Evolutionary conservation across 2,888 invertebrate species (phyloP), one percentile per base, ranked within the genome.

Genomic region (Junonia oenone): DNA sequence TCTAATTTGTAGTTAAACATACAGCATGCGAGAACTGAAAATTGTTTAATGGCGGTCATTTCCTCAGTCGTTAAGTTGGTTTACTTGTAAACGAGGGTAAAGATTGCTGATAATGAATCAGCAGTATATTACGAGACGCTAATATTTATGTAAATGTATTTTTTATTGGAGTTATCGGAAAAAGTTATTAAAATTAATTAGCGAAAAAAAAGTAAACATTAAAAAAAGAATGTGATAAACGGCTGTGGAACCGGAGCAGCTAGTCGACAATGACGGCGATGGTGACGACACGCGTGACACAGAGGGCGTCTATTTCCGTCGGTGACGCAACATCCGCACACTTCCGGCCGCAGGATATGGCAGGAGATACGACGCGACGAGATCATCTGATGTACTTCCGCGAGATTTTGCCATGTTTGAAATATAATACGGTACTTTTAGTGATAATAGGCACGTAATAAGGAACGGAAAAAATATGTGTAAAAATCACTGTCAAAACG

Each of bases 281-380:
- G 63, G 48, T 62, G 65, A 65, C 62, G 63, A 72, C 68, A 69
- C 67, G 68, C 76, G 75, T 86, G 87, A 86, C 86, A 86, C 83
- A 88, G 83, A 85, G 84, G 83, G 83, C 83, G 83, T 77, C 75
- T 82, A 84, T 87, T 86, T 89, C 89, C 88, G 87, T 72, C 73
- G 78, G 63, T 89, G 88, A 89, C 87, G 87, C 79, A 84, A 89
- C 81, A 78, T 86, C 86, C 87, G 78, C 74, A 63, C 73, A 72
- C 77, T 86, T 87, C 87, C 85, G 43, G 43, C 43, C 43, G 83
- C 83, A 82, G 86, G 87, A 86, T 83, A 83, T 70, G 72, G 67
- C 71, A 73, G 75, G 75, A 82, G 81, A 83, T 78, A 83, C 79
- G 73, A 78, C 72, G 26, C 43, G 72, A 71, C 72, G 71, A 81